Evolutionary conservation across 1,140 invertebrate species (phyloP).

Genomic region (Drosophila ercepeae): DNA sequence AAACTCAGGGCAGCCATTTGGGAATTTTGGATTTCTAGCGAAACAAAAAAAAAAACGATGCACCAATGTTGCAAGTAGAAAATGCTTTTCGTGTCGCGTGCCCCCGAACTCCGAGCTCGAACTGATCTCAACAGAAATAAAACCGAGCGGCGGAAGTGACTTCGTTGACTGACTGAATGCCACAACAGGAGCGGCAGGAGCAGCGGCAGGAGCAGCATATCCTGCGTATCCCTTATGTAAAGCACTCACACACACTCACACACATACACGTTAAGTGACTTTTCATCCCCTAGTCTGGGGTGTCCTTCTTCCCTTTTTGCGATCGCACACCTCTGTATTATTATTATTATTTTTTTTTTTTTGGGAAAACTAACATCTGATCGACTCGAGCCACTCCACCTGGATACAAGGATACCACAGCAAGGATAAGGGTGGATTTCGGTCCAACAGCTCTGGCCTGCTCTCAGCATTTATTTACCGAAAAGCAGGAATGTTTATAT

Average conservation of each 20-base stretch:
- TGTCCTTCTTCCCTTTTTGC: conserved; percentile 18
- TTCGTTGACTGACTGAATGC: conserved; percentile 77
- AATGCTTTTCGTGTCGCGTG: conserved; percentile 77
- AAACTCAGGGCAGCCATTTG: conserved; percentile 64
- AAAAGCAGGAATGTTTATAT: conserved; percentile 56
- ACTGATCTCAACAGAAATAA: conserved; percentile 30
- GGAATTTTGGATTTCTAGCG: neutral
- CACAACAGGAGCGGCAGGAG: conserved; percentile 29
- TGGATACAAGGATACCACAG: conserved; percentile 3
- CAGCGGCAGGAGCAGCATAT: conserved; percentile 8
- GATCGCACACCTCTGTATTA: conserved; percentile 21
- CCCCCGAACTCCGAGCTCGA: conserved; percentile 68
- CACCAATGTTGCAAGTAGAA: neutral
- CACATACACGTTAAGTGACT: conserved; percentile 34
- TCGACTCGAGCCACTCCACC: conserved; percentile 43
- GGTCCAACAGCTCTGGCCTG: neutral
- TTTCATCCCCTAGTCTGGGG: conserved; percentile 74
- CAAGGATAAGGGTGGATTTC: conserved; percentile 34
- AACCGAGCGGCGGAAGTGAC: conserved; percentile 73
- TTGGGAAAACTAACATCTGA: conserved; percentile 84
- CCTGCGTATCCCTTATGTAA: conserved; percentile 57
- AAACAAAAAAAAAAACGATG: neutral
- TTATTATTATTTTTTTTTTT: conserved; percentile 41
- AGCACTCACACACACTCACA: conserved; percentile 27
- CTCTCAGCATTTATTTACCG: conserved; percentile 19